Evolutionary conservation across 2,797 vertebrate genomes (phyloP), one percentile per base, ranked within the genome.

Genomic region (Hafferia zeledoni): DNA sequence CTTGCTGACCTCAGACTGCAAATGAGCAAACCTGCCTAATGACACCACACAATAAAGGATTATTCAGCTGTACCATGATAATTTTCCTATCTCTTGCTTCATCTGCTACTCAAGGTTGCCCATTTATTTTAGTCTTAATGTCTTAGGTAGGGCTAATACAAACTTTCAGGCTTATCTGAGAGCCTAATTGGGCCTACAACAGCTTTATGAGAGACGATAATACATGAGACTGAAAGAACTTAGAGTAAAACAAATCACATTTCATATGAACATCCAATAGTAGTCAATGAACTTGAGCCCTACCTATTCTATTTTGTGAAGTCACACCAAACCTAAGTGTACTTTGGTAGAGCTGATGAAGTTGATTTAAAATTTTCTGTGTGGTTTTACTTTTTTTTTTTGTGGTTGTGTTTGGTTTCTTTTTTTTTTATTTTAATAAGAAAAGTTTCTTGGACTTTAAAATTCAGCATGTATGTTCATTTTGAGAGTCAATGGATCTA

Each of bases 81-180:
- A 84, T 78, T 79, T 91, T 92, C 50, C 22, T 79, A 20, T 87
- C 83, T 77, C 56, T 67, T 94, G 70, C 83, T 87, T 96, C 95
- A 92, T 89, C 89, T 96, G n/a, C 53, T 91, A 56, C 37, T 96
- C 83, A 96, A 93, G 88, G 86, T 95, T 94, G 86, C 12, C 57
- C 70, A 77, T 86, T 90, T 92, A 88, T 92, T 93, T 93, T 76
- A 39, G 27, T 59, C 46, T 68, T 79, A 91, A 69, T 87, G 70
- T 76, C 65, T 88, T 85, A 33, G 35, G 31, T 57, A 80, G 18
- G 49, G 12, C 47, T 93, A 78, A 91, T 93, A 72, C n/a, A 82
- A 90, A 94, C 49, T 71, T 94, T 74, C 84, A 91, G 67, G 74
- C 44, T 93, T 93, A 87, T 80, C 47, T 63, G 68, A 92, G 50